phyloP scores from a whole-genome alignment of 2,888 invertebrate genomes.

The Tipula unca region DNA sequence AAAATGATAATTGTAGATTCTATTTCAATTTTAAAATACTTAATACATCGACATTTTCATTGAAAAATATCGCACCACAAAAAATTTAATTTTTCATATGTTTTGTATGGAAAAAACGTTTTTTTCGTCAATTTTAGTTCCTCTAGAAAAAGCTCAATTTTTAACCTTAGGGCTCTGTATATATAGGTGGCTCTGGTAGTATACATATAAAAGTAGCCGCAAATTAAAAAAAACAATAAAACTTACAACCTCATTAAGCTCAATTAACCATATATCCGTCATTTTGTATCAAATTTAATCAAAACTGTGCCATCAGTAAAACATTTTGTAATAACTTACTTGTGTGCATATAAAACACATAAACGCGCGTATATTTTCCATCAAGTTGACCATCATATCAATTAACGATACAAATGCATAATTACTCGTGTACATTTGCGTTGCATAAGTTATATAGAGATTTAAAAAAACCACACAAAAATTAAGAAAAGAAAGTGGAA shows the following conservation, averaged over 20 bases:
- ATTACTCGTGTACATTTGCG: neutral
- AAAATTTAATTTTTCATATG: too few relatives aligned
- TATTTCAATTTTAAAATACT: too few relatives aligned
- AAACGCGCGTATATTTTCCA: neutral
- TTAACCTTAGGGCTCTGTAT: too few relatives aligned
- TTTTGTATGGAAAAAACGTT: too few relatives aligned
- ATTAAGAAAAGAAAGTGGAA: neutral
- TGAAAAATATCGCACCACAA: too few relatives aligned
- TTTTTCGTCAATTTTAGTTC: too few relatives aligned
- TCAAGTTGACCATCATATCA: neutral
- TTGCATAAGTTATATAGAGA: neutral
- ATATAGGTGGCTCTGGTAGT: too few relatives aligned
- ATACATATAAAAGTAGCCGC: too few relatives aligned
- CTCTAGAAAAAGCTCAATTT: too few relatives aligned
- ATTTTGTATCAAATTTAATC: neutral
- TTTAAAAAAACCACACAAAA: neutral
- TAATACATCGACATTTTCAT: too few relatives aligned
- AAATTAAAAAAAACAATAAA: neutral
- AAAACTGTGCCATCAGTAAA: neutral
- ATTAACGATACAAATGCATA: neutral
- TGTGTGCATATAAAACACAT: neutral
- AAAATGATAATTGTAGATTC: too few relatives aligned
- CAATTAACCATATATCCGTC: neutral
- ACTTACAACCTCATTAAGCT: neutral
- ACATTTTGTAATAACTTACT: neutral